Percentiles rank a stretch among this genome's conserved stretches.
These are phyloP conservation scores for Eulemur rubriventer DNA, from an alignment of 2,797 vertebrate genomes.

Conservation along the genomic window DNA sequence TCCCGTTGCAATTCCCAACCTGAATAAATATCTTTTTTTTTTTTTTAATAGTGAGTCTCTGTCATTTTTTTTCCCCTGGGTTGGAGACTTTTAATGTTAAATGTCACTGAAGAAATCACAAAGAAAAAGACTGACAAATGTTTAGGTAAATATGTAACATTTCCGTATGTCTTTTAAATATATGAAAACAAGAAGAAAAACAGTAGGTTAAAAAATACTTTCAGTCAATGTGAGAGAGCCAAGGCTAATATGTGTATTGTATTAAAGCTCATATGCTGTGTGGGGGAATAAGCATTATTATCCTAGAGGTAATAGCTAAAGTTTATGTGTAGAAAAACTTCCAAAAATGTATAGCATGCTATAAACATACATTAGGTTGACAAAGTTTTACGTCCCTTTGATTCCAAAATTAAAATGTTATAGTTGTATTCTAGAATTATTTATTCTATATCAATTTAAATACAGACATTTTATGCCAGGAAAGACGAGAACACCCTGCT, in stretches of 20 bases:
- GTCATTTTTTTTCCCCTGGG: neutral
- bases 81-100: constrained; percentile 35
- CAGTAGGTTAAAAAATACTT: neutral
- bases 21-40: neutral
- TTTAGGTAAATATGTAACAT: constrained; percentile 36
- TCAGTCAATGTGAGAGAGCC: neutral
- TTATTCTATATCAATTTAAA: neutral
- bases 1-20: neutral
- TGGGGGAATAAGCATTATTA: neutral
- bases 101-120: constrained; percentile 33
- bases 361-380: neutral
- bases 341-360: neutral
- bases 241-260: neutral
- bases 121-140: neutral
- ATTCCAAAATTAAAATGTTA: neutral
- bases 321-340: neutral
- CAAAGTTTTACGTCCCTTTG: neutral
- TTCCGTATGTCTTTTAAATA: constrained; percentile 1
- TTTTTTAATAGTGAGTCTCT: neutral
- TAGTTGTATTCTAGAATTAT: neutral
- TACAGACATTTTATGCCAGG: neutral
- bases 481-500: neutral
- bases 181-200: constrained; percentile 15
- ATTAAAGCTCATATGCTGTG: neutral
- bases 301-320: constrained; percentile 15